Evolutionary conservation across 2,888 invertebrate species (phyloP).

Genomic region (Drosophila siamana): DNA sequence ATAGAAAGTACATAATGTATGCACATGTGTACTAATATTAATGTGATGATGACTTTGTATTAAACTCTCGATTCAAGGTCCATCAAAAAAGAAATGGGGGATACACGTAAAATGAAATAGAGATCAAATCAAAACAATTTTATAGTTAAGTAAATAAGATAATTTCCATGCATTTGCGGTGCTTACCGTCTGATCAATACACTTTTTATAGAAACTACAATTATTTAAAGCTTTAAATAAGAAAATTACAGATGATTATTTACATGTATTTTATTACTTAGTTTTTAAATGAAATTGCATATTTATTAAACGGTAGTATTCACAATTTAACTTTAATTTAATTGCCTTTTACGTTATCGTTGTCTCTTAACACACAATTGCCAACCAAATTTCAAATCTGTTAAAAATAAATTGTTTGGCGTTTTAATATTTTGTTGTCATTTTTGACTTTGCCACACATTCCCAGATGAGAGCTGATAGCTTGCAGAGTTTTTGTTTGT

Average conservation of each 20-base stretch:
- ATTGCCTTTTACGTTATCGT: background rate
- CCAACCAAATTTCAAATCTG: background rate
- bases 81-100: background rate
- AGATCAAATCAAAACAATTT: too few relatives aligned
- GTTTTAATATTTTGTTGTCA: background rate
- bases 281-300: too few relatives aligned
- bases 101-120: background rate
- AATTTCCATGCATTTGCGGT: too few relatives aligned
- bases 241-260: too few relatives aligned
- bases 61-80: constrained; percentile 22
- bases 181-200: too few relatives aligned
- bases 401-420: too few relatives aligned
- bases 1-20: constrained; percentile 12
- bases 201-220: too few relatives aligned
- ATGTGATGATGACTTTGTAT: background rate
- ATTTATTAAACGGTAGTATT: too few relatives aligned
- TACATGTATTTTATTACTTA: too few relatives aligned
- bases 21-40: background rate
- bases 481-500: constrained; percentile 1
- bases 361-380: background rate
- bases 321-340: too few relatives aligned
- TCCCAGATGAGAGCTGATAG: constrained; percentile 1
- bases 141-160: too few relatives aligned
- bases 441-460: constrained; percentile 1
- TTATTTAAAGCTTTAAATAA: too few relatives aligned